These are phyloP conservation scores for Garra rufa DNA, from an alignment of 2,113 vertebrate species.

Conservation along the genomic window DNA sequence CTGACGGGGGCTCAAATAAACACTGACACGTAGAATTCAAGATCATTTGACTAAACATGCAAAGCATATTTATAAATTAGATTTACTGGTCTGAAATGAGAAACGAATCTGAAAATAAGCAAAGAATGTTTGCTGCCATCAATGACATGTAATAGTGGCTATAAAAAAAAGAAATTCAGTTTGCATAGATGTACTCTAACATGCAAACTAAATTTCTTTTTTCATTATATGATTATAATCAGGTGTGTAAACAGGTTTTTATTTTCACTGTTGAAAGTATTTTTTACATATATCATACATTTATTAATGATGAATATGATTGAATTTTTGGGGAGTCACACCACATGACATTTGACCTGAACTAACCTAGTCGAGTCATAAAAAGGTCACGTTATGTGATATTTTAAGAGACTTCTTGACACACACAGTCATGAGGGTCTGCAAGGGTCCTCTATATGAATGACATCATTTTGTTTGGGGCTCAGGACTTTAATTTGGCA, in stretches of 20 bases:
- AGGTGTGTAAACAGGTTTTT: background rate
- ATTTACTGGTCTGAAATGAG: conserved; percentile 1
- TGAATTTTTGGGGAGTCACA: background rate
- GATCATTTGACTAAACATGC: background rate
- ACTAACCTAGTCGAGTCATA: background rate
- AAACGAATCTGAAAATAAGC: background rate
- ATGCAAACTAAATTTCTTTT: too few relatives aligned
- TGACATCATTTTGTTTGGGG: background rate
- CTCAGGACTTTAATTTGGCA: background rate
- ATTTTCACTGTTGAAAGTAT: too few relatives aligned
- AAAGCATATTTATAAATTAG: background rate
- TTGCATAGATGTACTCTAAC: background rate
- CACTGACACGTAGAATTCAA: background rate
- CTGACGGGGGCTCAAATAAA: background rate
- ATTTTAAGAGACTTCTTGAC: background rate
- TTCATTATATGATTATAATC: background rate
- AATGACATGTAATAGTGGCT: background rate
- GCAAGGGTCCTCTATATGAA: background rate
- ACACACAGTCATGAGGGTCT: background rate
- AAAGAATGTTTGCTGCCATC: background rate
- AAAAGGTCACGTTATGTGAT: background rate
- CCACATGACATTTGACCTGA: background rate
- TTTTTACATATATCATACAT: background rate
- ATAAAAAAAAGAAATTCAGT: background rate
- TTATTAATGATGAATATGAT: background rate